A percentile compares a stretch with the other conserved stretches of the same genome.
Conservation (phyloP, 92 coral and sea anemone genomes). For the Siderastrea siderea region DNA sequence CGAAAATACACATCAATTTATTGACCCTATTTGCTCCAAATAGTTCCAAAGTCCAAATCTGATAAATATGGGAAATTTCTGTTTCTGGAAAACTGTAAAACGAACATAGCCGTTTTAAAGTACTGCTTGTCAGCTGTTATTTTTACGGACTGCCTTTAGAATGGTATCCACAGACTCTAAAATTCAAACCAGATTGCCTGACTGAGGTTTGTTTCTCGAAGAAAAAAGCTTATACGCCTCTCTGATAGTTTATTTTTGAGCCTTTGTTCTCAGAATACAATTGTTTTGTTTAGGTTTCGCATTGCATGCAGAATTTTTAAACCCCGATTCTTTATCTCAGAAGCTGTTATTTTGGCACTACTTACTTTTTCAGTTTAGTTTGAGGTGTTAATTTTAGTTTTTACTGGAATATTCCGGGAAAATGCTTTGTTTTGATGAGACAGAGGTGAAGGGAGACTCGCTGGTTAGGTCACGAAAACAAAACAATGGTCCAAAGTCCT, state of each 20-base stretch:
- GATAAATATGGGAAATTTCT: background rate
- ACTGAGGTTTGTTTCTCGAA: background rate
- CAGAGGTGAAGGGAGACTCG: too few relatives aligned
- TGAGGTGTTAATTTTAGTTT: too few relatives aligned
- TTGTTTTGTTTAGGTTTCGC: background rate
- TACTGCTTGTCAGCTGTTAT: background rate
- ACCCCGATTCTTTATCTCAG: too few relatives aligned
- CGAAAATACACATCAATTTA: background rate
- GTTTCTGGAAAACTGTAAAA: background rate
- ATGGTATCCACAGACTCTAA: background rate
- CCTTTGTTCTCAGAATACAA: background rate
- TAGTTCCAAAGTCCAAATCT: background rate
- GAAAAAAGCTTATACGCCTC: too few relatives aligned
- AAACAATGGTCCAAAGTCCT: conserved; percentile 33
- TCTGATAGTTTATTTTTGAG: background rate
- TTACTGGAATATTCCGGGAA: background rate
- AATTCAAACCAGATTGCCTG: background rate
- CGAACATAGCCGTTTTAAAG: background rate
- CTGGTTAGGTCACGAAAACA: background rate
- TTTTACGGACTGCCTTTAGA: background rate
- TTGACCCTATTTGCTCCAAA: background rate
- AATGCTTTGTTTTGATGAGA: background rate
- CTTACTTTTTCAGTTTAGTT: background rate
- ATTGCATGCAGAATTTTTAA: too few relatives aligned
- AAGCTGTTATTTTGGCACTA: background rate